These are phyloP conservation scores for Mystacornis crossleyi DNA, from an alignment of 2,113 vertebrate genomes.

Conservation along the genomic window DNA sequence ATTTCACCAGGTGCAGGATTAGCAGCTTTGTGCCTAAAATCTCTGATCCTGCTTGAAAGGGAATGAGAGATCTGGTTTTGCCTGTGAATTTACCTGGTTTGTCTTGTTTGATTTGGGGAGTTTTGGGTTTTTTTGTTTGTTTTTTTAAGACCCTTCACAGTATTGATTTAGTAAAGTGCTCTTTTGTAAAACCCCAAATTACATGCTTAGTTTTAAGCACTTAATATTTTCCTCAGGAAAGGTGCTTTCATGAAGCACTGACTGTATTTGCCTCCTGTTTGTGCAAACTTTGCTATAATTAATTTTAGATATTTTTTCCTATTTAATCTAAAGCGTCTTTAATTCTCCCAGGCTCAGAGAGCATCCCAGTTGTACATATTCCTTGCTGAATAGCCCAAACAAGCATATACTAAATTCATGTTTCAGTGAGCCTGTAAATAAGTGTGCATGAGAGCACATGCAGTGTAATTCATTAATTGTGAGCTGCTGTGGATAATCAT, in stretches of 20 bases:
- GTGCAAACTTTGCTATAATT: not conserved
- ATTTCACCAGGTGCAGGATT: not conserved
- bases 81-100: not conserved
- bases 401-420: not conserved
- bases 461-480: not conserved
- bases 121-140: fast-evolving
- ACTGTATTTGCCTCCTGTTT: not conserved
- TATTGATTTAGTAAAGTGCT: not conserved
- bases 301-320: not conserved
- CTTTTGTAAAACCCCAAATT: not conserved
- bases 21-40: not conserved
- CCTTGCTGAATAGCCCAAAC: not conserved
- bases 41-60: not conserved
- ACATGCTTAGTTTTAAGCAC: not conserved
- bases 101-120: not conserved
- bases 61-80: not conserved
- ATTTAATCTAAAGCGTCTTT: not conserved
- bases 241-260: not conserved
- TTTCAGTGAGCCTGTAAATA: not conserved
- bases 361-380: not conserved
- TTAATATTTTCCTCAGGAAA: not conserved
- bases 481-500: slow-evolving; percentile 1
- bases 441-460: not conserved
- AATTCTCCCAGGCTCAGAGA: not conserved
- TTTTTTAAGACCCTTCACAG: not conserved